Evolutionary conservation across 2,888 invertebrate genomes (phyloP), one percentile per base, ranked within the genome.

Genomic region (Chrysotoxum bicinctum): DNA sequence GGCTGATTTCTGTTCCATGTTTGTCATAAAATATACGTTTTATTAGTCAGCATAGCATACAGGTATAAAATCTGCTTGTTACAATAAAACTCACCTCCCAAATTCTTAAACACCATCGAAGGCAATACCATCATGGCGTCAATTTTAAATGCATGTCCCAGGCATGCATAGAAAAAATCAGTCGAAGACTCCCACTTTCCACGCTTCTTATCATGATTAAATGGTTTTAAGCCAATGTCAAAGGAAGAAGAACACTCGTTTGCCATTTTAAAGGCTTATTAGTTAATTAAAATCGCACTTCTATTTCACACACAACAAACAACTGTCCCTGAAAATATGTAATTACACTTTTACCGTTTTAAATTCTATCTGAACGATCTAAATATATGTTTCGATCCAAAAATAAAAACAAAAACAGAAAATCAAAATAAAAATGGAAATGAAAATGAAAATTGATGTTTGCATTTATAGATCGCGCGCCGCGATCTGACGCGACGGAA

Each of bases 91-190:
- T 91, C 87, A 91, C 91, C 85, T 23, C 90, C 89, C 87, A 89
- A 87, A 30, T 90, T 89, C 21, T 82, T 87, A 54, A 88, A 89
- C 9, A 89, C 87, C 87, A 89, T 89, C 88, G 89, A 90, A 1
- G 89, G 96, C 91, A 96, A 95, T 84, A 96, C 93, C 95, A 95
- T 95, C 52, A 97, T 94, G 89, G 96, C 95, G 86, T 96, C 96
- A 84, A 97, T 94, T 62, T 97, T 96, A 60, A 97, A 96, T 5
- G 96, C 96, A 88, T 96, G 95, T 5, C 96, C 96, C 66, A 96
- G 94, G 88, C 96, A 96, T 58, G 96, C 96, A 81, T 96, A 93
- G 50, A 97, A 92, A 90, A 96, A 97, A 90, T 97, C 97, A 50
- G 94, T 92, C 90, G 96, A 95, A 82, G 92, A 94, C 50, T 93